A percentile compares a stretch with the other conserved stretches of the same genome.
phyloP scores from a whole-genome alignment of 2,113 vertebrate species.

The Ia io region DNA sequence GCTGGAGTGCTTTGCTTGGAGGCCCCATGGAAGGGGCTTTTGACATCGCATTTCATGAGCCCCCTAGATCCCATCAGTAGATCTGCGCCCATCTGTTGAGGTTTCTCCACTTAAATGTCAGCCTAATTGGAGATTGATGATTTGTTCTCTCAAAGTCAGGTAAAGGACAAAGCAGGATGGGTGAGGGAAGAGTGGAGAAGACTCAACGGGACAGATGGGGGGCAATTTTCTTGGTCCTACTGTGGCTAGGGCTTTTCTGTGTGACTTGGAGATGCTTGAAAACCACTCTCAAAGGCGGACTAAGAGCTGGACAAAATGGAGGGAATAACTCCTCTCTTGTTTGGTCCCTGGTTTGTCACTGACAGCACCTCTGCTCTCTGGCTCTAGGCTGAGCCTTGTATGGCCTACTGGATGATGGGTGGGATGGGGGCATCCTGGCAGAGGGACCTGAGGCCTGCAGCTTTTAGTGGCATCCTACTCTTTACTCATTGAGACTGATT shows the following conservation, averaged over 20 bases:
- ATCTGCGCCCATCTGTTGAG: conserved; percentile 23
- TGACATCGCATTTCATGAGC: not conserved
- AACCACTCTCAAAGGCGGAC: not conserved
- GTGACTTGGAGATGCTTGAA: not conserved
- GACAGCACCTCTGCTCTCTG: not conserved
- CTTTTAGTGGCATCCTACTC: not conserved
- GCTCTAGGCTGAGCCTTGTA: not conserved
- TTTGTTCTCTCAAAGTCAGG: conserved; percentile 30
- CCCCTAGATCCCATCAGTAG: not conserved
- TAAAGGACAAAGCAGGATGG: not conserved
- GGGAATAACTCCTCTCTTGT: not conserved
- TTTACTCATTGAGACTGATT: not conserved
- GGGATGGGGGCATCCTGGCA: not conserved
- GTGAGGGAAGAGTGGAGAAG: not conserved
- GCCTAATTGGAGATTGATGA: not conserved
- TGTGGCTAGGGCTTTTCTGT: not conserved
- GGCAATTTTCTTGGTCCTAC: not conserved
- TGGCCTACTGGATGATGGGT: not conserved
- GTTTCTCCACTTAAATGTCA: conserved; percentile 26
- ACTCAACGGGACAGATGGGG: not conserved
- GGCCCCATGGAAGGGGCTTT: not conserved
- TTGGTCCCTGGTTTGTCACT: not conserved
- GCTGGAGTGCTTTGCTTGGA: not conserved
- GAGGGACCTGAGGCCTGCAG: not conserved
- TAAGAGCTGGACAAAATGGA: not conserved